phyloP scores from a whole-genome alignment of 53 echinoderm and acorn worm species.

The Crossaster papposus region DNA sequence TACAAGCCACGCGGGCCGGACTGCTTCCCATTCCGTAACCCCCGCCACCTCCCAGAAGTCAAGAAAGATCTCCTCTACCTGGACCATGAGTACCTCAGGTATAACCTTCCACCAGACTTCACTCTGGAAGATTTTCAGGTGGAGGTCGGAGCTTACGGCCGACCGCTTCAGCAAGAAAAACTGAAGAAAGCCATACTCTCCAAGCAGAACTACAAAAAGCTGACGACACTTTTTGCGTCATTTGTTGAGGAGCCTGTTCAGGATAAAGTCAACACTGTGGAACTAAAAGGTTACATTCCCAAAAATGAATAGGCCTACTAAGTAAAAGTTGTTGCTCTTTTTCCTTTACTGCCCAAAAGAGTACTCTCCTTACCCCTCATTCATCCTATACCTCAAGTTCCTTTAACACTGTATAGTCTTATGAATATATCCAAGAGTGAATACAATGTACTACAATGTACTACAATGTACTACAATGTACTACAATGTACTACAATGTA shows the following conservation, averaged over 20 bases:
- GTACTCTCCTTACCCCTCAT: too few relatives aligned
- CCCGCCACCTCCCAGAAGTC: slow-evolving; percentile 76
- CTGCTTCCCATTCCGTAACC: slow-evolving; percentile 79
- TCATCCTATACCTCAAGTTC: too few relatives aligned
- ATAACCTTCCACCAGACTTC: slow-evolving; percentile 75
- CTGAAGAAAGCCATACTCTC: slow-evolving; percentile 85
- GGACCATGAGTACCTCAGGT: slow-evolving; percentile 76
- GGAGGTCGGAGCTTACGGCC: slow-evolving; percentile 60
- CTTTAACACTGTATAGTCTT: too few relatives aligned
- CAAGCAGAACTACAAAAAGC: slow-evolving; percentile 95
- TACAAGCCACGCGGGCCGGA: slow-evolving; percentile 97
- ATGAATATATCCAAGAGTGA: too few relatives aligned
- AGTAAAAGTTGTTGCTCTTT: background rate
- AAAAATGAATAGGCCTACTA: background rate
- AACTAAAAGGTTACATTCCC: slow-evolving; percentile 78
- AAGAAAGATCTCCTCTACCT: slow-evolving; percentile 77
- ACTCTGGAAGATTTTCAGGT: slow-evolving; percentile 81
- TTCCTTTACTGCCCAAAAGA: too few relatives aligned
- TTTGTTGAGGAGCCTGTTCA: slow-evolving; percentile 75
- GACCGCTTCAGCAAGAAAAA: slow-evolving; percentile 52
- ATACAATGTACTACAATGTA: too few relatives aligned
- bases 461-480: too few relatives aligned
- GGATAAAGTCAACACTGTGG: slow-evolving; percentile 72
- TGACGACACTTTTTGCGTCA: slow-evolving; percentile 94
- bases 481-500: too few relatives aligned